These are phyloP conservation scores for Selene dorsalis DNA, from an alignment of 2,797 vertebrate genomes.

Conservation along the genomic window DNA sequence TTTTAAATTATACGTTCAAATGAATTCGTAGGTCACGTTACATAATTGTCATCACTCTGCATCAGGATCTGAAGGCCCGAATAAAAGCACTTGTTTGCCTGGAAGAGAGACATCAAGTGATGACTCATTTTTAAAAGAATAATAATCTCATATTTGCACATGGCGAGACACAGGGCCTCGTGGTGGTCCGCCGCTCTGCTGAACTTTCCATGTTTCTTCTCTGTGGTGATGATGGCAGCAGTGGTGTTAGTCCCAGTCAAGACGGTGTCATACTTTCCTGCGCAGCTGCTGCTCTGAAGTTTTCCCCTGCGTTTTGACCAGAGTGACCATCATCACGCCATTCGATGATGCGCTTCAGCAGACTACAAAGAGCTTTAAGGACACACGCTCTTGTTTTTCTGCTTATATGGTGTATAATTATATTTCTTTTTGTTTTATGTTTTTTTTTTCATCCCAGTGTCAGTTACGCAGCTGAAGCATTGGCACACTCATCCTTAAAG, in stretches of 20 bases:
- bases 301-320: slow-evolving; percentile 72
- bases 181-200: slow-evolving; percentile 70
- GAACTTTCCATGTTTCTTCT: slow-evolving; percentile 85
- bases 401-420: slow-evolving; percentile 6
- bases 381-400: slow-evolving; percentile 60
- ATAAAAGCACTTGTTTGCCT: slow-evolving; percentile 32
- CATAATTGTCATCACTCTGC: slow-evolving; percentile 41
- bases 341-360: slow-evolving; percentile 68
- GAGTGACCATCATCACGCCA: slow-evolving; percentile 67
- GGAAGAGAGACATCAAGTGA: slow-evolving; percentile 58
- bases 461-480: background rate
- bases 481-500: background rate
- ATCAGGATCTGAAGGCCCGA: slow-evolving; percentile 10
- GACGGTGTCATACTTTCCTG: slow-evolving; percentile 85
- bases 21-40: slow-evolving; percentile 28
- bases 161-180: slow-evolving; percentile 74
- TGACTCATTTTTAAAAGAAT: slow-evolving; percentile 75
- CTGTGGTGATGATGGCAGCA: slow-evolving; percentile 68
- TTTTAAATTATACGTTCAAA: background rate
- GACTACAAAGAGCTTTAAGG: slow-evolving; percentile 74
- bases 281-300: slow-evolving; percentile 69
- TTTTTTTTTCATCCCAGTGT: background rate
- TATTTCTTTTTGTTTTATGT: slow-evolving; percentile 6
- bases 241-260: slow-evolving; percentile 61
- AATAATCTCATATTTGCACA: slow-evolving; percentile 79